Percentiles rank a stretch among this genome's conserved stretches.
These are phyloP conservation scores for Ectemnius cavifrons DNA, from an alignment of 2,888 invertebrate species.

Conservation along the genomic window DNA sequence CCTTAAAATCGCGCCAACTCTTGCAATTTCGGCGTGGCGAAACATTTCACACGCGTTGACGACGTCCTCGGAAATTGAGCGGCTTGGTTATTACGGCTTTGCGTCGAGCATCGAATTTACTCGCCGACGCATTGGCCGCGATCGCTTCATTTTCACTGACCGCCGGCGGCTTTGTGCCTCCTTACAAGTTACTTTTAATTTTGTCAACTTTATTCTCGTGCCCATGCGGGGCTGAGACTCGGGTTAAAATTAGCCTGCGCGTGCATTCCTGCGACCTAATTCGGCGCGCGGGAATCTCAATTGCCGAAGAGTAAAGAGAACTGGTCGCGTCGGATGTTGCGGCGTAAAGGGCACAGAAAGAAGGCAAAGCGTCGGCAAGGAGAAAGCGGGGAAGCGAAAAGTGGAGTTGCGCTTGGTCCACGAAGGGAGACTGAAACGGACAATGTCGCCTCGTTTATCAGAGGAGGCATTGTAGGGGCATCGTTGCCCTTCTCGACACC, in stretches of 20 bases:
- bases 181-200: too few relatives aligned
- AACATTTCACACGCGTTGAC: slow-evolving; percentile 33
- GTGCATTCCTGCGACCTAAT: slow-evolving; percentile 31
- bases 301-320: slow-evolving; percentile 54
- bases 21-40: slow-evolving; percentile 17
- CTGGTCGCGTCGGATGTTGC: slow-evolving; percentile 31
- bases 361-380: slow-evolving; percentile 11
- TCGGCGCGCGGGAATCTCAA: slow-evolving; percentile 4
- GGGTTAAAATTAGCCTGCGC: too few relatives aligned
- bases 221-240: too few relatives aligned
- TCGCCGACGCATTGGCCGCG: background rate
- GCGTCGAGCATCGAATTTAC: slow-evolving; percentile 16
- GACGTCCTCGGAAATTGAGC: slow-evolving; percentile 37
- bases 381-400: slow-evolving; percentile 28
- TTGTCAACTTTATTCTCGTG: too few relatives aligned
- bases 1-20: slow-evolving; percentile 52
- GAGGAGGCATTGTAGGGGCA: slow-evolving; percentile 72
- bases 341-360: slow-evolving; percentile 24
- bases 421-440: slow-evolving; percentile 64
- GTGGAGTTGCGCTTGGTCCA: slow-evolving; percentile 25
- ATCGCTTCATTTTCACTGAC: too few relatives aligned
- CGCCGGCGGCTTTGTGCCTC: too few relatives aligned
- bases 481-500: slow-evolving; percentile 74
- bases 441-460: slow-evolving; percentile 77
- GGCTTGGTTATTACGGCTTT: slow-evolving; percentile 45